These are phyloP conservation scores for Protosalanx chinensis DNA, from an alignment of 2,797 vertebrate genomes.

Conservation along the genomic window DNA sequence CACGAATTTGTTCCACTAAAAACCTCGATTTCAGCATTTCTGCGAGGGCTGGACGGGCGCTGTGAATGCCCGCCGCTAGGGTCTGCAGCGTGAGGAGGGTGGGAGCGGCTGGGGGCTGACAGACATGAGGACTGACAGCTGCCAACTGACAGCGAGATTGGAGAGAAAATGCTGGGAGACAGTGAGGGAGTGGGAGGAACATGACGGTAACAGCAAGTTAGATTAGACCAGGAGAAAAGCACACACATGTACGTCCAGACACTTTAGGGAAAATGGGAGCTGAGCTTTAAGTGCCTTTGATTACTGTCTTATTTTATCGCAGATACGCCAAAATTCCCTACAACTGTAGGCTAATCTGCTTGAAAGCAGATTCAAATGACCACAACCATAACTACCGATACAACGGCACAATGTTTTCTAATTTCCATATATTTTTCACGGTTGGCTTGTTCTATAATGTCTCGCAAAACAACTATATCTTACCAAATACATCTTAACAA, in stretches of 20 bases:
- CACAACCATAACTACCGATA: too few relatives aligned
- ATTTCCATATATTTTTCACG: too few relatives aligned
- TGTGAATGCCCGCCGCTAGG: slow-evolving; percentile 14
- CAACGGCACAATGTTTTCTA: too few relatives aligned
- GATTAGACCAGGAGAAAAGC: slow-evolving; percentile 74
- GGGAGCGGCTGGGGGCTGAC: slow-evolving; percentile 62
- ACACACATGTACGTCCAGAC: not conserved
- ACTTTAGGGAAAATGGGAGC: slow-evolving; percentile 40
- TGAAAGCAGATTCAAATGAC: too few relatives aligned
- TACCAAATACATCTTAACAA: too few relatives aligned
- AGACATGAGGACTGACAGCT: slow-evolving; percentile 82
- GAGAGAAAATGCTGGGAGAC: slow-evolving; percentile 76
- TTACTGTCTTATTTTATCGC: slow-evolving; percentile 36
- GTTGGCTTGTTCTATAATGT: too few relatives aligned
- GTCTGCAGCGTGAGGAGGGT: not conserved
- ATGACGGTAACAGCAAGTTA: slow-evolving; percentile 87
- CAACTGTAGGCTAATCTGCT: too few relatives aligned
- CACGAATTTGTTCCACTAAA: slow-evolving; percentile 27
- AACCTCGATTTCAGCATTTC: not conserved
- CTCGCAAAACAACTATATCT: too few relatives aligned
- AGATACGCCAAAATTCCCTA: too few relatives aligned
- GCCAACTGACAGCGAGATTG: slow-evolving; percentile 81
- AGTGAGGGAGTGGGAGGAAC: slow-evolving; percentile 79
- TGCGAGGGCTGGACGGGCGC: not conserved
- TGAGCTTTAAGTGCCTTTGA: slow-evolving; percentile 22